These are phyloP conservation scores for Cetoscarus ocellatus DNA, from an alignment of 2,797 vertebrate genomes.

Conservation along the genomic window DNA sequence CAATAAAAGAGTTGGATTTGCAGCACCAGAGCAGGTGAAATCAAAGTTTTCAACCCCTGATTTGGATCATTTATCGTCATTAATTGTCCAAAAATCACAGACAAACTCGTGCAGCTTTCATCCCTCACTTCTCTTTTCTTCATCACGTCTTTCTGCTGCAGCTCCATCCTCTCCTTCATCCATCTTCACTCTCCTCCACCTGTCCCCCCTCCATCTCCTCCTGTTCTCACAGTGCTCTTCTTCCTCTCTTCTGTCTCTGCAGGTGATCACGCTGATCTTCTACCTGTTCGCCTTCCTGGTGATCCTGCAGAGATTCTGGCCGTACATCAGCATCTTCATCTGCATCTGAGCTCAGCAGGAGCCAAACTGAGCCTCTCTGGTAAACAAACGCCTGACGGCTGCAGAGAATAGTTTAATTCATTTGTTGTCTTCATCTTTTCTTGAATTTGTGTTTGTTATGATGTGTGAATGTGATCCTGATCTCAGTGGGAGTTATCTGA, in stretches of 20 bases:
- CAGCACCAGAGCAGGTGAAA: no score
- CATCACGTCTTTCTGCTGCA: neutral
- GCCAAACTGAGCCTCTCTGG: conserved; percentile 23
- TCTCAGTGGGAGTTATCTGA: no score
- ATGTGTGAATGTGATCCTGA: no score
- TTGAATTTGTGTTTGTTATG: no score
- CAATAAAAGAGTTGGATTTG: no score
- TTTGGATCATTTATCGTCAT: no score
- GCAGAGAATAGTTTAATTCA: no score
- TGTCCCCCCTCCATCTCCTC: neutral
- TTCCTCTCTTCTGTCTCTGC: conserved; percentile 38
- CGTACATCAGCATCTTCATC: conserved; percentile 78
- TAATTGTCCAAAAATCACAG: no score
- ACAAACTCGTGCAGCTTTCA: no score
- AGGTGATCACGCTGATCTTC: conserved; percentile 83
- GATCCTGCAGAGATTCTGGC: conserved; percentile 84
- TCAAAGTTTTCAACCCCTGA: no score
- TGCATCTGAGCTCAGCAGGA: conserved; percentile 71
- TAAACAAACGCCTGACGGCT: conserved; percentile 1
- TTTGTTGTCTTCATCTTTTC: no score
- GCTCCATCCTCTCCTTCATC: neutral
- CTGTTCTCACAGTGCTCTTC: neutral
- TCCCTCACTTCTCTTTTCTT: no score
- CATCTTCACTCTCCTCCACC: neutral
- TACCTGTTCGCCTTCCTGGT: conserved; percentile 83